Evolutionary conservation across 2,113 vertebrate species (phyloP).

Genomic region (Silurus asotus): DNA sequence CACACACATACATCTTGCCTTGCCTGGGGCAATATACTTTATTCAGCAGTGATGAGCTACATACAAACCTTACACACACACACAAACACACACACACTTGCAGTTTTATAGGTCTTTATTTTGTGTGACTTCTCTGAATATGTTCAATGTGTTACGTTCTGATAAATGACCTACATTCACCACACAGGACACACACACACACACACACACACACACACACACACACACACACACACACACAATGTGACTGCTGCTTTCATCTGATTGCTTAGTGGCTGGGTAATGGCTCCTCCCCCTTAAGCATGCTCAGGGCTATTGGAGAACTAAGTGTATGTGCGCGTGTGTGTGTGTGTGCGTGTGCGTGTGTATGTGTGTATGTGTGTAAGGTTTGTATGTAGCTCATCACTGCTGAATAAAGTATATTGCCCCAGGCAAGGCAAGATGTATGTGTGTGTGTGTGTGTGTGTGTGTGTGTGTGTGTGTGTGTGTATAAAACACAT

Average conservation of each 20-base stretch:
- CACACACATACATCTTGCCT: neutral
- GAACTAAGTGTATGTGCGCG: conserved; percentile 61
- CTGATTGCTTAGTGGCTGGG: conserved; percentile 58
- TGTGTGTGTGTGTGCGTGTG: conserved; percentile 20
- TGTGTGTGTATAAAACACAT: no score
- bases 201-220: no score
- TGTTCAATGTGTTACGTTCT: conserved; percentile 1
- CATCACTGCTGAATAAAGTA: neutral
- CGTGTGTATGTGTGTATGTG: conserved; percentile 11
- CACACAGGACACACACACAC: neutral
- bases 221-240: no score
- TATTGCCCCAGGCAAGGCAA: neutral
- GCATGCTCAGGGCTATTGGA: conserved; percentile 57
- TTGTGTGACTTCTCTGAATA: neutral
- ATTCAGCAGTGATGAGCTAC: no score
- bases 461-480: no score
- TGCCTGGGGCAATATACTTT: no score
- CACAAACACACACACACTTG: neutral
- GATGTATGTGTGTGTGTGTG: no score
- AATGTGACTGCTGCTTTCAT: conserved; percentile 33
- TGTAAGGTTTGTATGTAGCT: neutral
- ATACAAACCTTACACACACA: conserved; percentile 22
- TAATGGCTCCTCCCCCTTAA: conserved; percentile 56
- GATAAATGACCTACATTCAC: conserved; percentile 17
- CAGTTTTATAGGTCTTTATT: neutral